Evolutionary conservation across 2,113 vertebrate genomes (phyloP).

Genomic region (Climacteris rufus): DNA sequence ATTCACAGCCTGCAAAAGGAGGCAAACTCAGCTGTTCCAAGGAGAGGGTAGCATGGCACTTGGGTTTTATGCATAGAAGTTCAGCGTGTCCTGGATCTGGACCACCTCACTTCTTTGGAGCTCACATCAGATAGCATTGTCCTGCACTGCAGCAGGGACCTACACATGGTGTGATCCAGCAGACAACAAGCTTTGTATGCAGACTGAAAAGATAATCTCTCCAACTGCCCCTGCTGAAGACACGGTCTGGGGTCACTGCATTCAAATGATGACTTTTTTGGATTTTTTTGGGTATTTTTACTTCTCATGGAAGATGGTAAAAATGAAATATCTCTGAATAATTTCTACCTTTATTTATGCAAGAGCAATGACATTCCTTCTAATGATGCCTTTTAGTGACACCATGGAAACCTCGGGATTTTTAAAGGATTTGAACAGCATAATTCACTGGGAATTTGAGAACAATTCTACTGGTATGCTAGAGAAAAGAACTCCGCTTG

Average conservation of each 20-base stretch:
- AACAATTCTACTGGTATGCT: background rate
- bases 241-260: background rate
- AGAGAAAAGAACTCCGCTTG: background rate
- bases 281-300: background rate
- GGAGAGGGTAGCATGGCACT: too few species aligned
- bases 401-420: background rate
- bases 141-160: background rate
- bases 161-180: background rate
- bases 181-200: accelerated
- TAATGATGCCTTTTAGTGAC: background rate
- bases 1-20: background rate
- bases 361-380: background rate
- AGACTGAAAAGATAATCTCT: background rate
- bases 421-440: background rate
- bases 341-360: background rate
- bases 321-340: background rate
- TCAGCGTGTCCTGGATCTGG: accelerated
- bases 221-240: background rate
- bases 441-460: background rate
- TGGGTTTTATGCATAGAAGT: background rate
- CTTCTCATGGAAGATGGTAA: background rate
- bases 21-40: accelerated
- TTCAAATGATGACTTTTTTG: background rate
- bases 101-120: background rate
- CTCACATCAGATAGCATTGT: background rate